Evolutionary conservation across 2,888 invertebrate species (phyloP), one percentile per base, ranked within the genome.

Genomic region (Autographa pulchrina): DNA sequence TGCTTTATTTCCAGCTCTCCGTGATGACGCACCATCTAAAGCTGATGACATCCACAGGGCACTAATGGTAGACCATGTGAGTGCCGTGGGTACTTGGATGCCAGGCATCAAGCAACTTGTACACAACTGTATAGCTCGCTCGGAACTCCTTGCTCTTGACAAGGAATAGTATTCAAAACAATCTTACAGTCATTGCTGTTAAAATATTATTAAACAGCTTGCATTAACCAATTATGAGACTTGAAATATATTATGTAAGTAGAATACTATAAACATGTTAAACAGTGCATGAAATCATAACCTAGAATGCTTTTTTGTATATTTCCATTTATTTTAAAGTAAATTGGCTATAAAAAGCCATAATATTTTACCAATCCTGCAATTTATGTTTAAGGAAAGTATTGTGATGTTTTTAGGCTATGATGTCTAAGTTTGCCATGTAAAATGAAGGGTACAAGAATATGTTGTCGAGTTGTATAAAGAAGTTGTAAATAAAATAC

Each of bases 41-140:
- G 97, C 97, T 35, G 96, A 97, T 89, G 94, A 96, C 70, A 93
- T 97, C 63, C 97, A 97, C 80, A 90, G 96, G 84, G 92, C 94
- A 0, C 88, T 97, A 20, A 96, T 97, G 96, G 96, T 96, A 78
- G 96, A 96, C 74, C 93, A 97, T 91, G 96, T 96, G 0, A 93
- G 96, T 72, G 86, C 93, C 11, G 97, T 97, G 0, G 96, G 96
- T 62, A 92, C 92, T 1, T 97, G 97, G 97, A 97, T 97, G 96
- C 96, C 96, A 0, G 97, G 96, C 58, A 93, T 97, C 38, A 96
- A 97, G 82, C 96, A 96, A 72, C 90, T 97, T 0, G 96, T 97
- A 72, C 94, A 96, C 77, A 93, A 95, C 77, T 93, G 91, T 76
- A 91, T 93, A 74, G 95, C 95, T 68, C 90, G 93, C 20, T 88